These are phyloP conservation scores for Leptodirus hochenwartii DNA, from an alignment of 2,888 invertebrate species.

Conservation along the genomic window DNA sequence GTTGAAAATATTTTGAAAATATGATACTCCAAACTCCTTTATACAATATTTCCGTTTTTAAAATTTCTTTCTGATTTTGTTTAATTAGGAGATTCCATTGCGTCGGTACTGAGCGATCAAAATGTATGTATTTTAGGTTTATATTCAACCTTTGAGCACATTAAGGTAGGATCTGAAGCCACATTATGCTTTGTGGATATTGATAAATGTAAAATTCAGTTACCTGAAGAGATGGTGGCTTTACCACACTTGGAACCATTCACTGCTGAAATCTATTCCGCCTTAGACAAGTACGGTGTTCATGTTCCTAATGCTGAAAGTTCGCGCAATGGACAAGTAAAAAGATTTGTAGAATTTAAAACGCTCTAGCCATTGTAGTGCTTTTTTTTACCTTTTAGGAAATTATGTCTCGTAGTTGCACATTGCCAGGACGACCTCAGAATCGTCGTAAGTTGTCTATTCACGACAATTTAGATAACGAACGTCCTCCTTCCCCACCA, in stretches of 20 bases:
- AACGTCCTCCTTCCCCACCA: constrained; percentile 33
- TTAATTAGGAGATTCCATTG: too few species aligned
- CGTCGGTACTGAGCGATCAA: too few species aligned
- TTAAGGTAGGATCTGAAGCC: constrained; percentile 59
- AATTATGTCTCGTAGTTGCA: constrained; percentile 64
- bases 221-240: constrained; percentile 86
- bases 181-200: constrained; percentile 92
- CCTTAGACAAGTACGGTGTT: constrained; percentile 49
- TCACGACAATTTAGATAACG: constrained; percentile 56
- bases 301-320: constrained; percentile 23
- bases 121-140: constrained; percentile 38
- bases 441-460: constrained; percentile 63
- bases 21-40: too few species aligned
- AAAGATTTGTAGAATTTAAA: neutral
- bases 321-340: too few species aligned
- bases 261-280: constrained; percentile 62
- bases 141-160: constrained; percentile 40
- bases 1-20: too few species aligned
- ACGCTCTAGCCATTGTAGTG: neutral
- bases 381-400: constrained; percentile 26
- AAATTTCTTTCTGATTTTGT: too few species aligned
- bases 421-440: constrained; percentile 41
- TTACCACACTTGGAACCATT: constrained; percentile 85
- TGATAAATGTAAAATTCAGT: constrained; percentile 78
- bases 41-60: too few species aligned